These are phyloP conservation scores for Oreortyx pictus DNA, from an alignment of 2,797 vertebrate genomes.

Conservation along the genomic window DNA sequence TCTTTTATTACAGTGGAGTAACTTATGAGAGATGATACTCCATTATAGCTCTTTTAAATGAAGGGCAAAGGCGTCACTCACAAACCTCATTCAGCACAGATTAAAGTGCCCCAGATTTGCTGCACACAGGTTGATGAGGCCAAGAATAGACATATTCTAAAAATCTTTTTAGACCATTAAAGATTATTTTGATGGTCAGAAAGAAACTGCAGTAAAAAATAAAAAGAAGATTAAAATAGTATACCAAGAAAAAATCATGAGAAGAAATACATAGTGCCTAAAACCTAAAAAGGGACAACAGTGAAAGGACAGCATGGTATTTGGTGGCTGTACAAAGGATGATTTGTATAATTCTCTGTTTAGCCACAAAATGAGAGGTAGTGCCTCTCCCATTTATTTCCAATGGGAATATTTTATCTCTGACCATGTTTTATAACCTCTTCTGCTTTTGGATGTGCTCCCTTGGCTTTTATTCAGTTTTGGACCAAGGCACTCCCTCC, in stretches of 20 bases:
- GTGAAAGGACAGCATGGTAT: not conserved
- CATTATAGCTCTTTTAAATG: not conserved
- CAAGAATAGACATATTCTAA: not conserved
- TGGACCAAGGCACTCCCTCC: slow-evolving; percentile 1
- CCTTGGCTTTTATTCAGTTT: slow-evolving; percentile 48
- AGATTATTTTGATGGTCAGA: not conserved
- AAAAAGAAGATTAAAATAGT: not conserved
- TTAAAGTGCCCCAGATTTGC: not conserved
- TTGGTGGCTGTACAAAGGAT: not conserved
- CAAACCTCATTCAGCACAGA: not conserved
- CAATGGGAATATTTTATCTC: slow-evolving; percentile 49
- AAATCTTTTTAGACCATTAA: not conserved
- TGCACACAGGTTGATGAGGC: not conserved
- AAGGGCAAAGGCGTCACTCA: not conserved
- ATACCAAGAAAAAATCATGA: not conserved
- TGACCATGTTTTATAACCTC: slow-evolving; percentile 15
- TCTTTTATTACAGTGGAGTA: not conserved
- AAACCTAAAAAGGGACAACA: not conserved
- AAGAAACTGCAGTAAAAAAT: not conserved
- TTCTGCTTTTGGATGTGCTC: slow-evolving; percentile 34
- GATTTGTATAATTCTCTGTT: slow-evolving; percentile 4
- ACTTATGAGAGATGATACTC: not conserved
- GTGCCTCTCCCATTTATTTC: not conserved
- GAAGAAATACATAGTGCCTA: not conserved
- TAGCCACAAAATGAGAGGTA: not conserved